Conservation (phyloP, 1,140 invertebrate genomes). For the Anoplophora glabripennis region DNA sequence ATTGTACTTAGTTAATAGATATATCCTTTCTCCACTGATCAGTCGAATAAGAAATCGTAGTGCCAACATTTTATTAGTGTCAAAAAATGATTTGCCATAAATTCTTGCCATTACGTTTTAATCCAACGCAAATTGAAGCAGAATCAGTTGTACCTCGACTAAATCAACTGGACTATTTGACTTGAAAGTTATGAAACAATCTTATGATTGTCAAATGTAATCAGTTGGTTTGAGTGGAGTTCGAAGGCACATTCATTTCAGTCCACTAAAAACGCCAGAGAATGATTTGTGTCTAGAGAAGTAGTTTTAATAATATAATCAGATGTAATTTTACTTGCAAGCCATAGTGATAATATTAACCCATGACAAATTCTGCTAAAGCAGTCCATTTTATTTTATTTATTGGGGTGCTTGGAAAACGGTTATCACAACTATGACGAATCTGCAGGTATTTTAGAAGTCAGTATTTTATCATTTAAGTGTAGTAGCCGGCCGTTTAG, state of each 20-base stretch:
- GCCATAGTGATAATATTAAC: slow-evolving; percentile 34
- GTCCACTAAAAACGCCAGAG: slow-evolving; percentile 30
- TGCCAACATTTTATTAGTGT: no score
- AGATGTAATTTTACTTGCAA: slow-evolving; percentile 39
- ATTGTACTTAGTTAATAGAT: no score
- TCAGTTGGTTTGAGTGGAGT: not conserved
- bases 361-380: slow-evolving; percentile 16
- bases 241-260: not conserved
- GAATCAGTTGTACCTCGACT: not conserved
- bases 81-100: no score
- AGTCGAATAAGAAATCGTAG: no score
- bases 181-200: slow-evolving; percentile 1
- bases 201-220: not conserved
- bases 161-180: not conserved
- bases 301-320: slow-evolving; percentile 39
- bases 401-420: no score
- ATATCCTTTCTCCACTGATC: no score
- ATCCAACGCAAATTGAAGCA: not conserved
- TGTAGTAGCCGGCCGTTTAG: no score
- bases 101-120: no score
- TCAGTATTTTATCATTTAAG: no score
- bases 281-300: slow-evolving; percentile 37
- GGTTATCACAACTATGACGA: no score
- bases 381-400: no score
- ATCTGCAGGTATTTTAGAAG: no score